A percentile compares a stretch with the other conserved stretches of the same genome.
phyloP scores from a whole-genome alignment of 35 echinoderm and acorn worm species.

The Apostichopus japonicus region DNA sequence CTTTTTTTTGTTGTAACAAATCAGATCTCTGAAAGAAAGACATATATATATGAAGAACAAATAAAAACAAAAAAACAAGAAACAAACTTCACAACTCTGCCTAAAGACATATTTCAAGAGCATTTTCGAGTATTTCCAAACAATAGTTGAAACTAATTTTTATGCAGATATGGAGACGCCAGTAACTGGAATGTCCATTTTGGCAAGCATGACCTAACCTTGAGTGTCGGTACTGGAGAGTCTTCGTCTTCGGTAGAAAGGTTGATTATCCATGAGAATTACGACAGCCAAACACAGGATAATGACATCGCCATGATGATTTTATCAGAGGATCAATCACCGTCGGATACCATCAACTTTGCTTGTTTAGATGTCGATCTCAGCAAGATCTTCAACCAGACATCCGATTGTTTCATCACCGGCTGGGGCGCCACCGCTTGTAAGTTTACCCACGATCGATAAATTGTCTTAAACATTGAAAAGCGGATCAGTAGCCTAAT shows the following conservation, averaged over 20 bases:
- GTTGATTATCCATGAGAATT: slow-evolving; percentile 31
- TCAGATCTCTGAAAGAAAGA: too few species aligned
- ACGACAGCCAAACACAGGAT: not conserved
- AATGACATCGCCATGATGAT: slow-evolving; percentile 54
- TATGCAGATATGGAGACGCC: slow-evolving; percentile 11
- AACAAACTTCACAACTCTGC: too few species aligned
- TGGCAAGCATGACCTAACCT: slow-evolving; percentile 16
- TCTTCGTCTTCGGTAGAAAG: not conserved
- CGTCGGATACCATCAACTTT: slow-evolving; percentile 30
- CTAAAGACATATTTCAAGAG: too few species aligned
- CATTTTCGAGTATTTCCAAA: too few species aligned
- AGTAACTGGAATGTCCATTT: slow-evolving; percentile 48
- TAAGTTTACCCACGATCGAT: not conserved
- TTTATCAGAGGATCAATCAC: not conserved
- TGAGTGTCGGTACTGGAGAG: not conserved
- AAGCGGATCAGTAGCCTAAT: too few species aligned
- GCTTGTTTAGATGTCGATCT: slow-evolving; percentile 26
- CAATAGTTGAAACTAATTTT: too few species aligned
- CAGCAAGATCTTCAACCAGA: not conserved
- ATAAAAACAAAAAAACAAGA: too few species aligned
- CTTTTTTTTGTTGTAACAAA: too few species aligned
- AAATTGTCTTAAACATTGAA: too few species aligned
- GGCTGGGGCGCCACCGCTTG: slow-evolving; percentile 37
- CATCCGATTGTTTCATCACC: slow-evolving; percentile 42
- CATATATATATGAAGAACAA: too few species aligned